Percentiles rank a stretch among this genome's conserved stretches.
phyloP scores from a whole-genome alignment of 1,140 invertebrate genomes.

The Polypedilum pembai region DNA sequence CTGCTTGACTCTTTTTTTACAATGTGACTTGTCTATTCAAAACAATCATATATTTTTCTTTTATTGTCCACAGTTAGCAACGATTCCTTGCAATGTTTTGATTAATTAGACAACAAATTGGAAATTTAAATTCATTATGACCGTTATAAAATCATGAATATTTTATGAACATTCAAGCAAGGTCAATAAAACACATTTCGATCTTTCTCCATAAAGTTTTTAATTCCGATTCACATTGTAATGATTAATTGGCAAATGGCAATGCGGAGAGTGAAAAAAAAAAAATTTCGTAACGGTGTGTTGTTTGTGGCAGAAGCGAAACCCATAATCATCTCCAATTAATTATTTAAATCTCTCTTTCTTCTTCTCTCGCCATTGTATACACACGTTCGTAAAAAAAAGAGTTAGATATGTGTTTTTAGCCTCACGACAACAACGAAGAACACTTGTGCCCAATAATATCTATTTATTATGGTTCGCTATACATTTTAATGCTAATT shows the following conservation, averaged over 20 bases:
- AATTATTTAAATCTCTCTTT: constrained; percentile 23
- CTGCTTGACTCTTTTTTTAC: constrained; percentile 21
- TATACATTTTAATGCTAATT: too few relatives aligned
- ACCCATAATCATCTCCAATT: constrained; percentile 28
- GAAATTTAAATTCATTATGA: too few relatives aligned
- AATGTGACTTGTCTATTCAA: not conserved
- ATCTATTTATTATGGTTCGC: too few relatives aligned
- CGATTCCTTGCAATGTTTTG: not conserved
- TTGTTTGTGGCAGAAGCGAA: constrained; percentile 25
- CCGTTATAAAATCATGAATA: not conserved
- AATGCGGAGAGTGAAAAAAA: too few relatives aligned
- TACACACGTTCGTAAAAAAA: not conserved
- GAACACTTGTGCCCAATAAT: not conserved
- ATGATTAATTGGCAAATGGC: too few relatives aligned
- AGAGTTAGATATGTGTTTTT: not conserved
- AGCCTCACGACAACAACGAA: not conserved
- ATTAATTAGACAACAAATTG: constrained; percentile 1
- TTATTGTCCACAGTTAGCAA: not conserved
- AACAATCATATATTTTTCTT: not conserved
- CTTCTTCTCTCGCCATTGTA: not conserved
- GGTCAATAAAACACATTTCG: constrained; percentile 1
- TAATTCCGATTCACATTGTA: not conserved
- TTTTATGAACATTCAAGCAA: not conserved
- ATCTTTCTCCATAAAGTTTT: not conserved
- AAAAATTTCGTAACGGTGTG: not conserved